Base-by-base conservation (phyloP, 2,888 invertebrate species). In the Sepioteuthis lessoniana region DNA sequence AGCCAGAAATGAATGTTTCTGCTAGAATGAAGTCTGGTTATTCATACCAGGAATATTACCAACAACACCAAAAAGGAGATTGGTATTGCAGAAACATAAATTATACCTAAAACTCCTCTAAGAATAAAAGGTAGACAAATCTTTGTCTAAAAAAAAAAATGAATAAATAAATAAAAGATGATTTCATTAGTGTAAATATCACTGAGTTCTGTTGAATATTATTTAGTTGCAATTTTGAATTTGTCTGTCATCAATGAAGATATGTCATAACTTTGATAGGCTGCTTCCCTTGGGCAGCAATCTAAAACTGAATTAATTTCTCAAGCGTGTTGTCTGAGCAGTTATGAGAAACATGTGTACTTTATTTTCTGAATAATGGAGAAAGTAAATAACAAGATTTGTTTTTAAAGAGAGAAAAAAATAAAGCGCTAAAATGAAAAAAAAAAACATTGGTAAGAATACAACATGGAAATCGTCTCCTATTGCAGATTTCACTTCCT, bases 241-340 rank as follows among this genome's bases (percentile, higher is more conserved):
- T 3, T 4, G 76, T 16, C n/a, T 76, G 13, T 13, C n/a, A n/a
- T n/a, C n/a, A 16, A 76, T n/a, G n/a, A 76, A 35, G n/a, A 76
- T 35, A n/a, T 76, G 16, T 2, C n/a, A 21, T 13, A n/a, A 76
- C n/a, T 76, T n/a, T 35, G n/a, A 76, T 35, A n/a, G 3, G 76
- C n/a, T n/a, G n/a, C 2, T n/a, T 76, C n/a, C n/a, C n/a, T 76
- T n/a, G n/a, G n/a, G n/a, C 76, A 76, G 10, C n/a, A n/a, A n/a
- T n/a, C n/a, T n/a, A 16, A 10, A 76, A 35, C n/a, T 76, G 76
- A 76, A 35, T 76, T n/a, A 76, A 76, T 76, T 76, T 35, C 76
- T 76, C 76, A 76, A 76, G n/a, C n/a, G 76, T 76, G 76, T 76
- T 76, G 76, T 76, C 76, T 76, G 76, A 76, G 76, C n/a, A 25